Evolutionary conservation across 2,113 vertebrate species (phyloP).

Genomic region (Rhinolophus sinicus): DNA sequence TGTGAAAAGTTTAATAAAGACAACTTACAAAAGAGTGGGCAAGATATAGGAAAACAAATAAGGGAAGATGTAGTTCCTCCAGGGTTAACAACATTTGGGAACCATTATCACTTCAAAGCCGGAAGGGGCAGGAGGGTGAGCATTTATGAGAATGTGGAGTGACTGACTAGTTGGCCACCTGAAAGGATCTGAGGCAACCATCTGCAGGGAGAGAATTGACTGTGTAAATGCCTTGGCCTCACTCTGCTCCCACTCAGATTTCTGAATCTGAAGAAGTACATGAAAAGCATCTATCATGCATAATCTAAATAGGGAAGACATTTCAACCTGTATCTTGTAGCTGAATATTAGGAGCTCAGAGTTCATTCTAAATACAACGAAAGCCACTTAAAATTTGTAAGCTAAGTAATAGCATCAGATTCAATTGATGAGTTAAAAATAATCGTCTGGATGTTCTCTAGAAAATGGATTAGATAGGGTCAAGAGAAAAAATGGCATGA

Average conservation of each 20-base stretch:
- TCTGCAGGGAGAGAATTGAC: neutral
- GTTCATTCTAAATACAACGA: neutral
- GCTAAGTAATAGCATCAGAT: neutral
- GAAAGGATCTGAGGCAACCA: neutral
- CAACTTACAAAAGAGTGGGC: neutral
- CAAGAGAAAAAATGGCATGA: neutral
- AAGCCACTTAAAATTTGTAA: slow-evolving; percentile 37
- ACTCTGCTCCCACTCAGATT: neutral
- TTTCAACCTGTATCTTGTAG: neutral
- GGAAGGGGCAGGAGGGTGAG: neutral
- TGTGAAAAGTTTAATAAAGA: neutral
- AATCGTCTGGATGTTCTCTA: neutral
- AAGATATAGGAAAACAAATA: neutral
- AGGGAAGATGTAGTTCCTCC: neutral
- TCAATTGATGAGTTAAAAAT: neutral
- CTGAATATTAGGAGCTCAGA: neutral
- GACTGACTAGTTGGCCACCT: neutral
- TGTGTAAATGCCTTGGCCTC: neutral
- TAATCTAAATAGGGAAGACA: neutral
- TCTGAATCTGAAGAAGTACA: neutral
- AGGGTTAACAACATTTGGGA: neutral
- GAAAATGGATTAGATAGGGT: neutral
- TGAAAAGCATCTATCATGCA: neutral
- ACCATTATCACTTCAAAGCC: neutral
- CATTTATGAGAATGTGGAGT: neutral